Conservation (phyloP, 2,888 invertebrate species). For the Chymomyza amoena region DNA sequence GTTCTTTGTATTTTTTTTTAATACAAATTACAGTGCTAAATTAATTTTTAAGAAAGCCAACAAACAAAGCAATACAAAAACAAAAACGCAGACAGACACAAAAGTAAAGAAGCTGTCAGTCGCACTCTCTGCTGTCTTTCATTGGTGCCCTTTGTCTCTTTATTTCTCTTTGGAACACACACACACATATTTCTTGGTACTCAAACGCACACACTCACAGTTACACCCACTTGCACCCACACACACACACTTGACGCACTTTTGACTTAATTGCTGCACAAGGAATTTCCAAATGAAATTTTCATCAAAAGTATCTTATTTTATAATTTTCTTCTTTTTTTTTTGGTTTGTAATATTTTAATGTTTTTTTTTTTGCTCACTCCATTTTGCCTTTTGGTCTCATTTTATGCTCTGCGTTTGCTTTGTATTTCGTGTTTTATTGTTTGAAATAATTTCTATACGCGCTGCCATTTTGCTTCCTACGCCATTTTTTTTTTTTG, state of each 20-base stretch:
- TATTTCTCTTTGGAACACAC: not conserved
- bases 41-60: slow-evolving; percentile 42
- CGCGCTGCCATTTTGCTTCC: not conserved
- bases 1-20: not conserved
- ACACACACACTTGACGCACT: slow-evolving; percentile 27
- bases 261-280: slow-evolving; percentile 60
- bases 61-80: slow-evolving; percentile 15
- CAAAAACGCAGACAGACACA: not conserved
- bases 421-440: slow-evolving; percentile 27
- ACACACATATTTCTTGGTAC: not conserved
- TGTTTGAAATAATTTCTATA: slow-evolving; percentile 54
- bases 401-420: not conserved
- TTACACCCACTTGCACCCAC: not conserved
- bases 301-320: slow-evolving; percentile 60
- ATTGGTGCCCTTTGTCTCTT: not conserved
- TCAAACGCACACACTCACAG: not conserved
- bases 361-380: slow-evolving; percentile 25
- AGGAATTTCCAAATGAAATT: slow-evolving; percentile 68
- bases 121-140: not conserved
- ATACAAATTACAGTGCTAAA: slow-evolving; percentile 51
- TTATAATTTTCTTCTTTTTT: slow-evolving; percentile 20
- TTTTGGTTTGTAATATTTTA: slow-evolving; percentile 21
- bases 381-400: slow-evolving; percentile 10
- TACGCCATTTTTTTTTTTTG: not conserved
- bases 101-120: not conserved